Evolutionary conservation across 1,140 invertebrate genomes (phyloP).

Genomic region (Drosophila chauvacae): DNA sequence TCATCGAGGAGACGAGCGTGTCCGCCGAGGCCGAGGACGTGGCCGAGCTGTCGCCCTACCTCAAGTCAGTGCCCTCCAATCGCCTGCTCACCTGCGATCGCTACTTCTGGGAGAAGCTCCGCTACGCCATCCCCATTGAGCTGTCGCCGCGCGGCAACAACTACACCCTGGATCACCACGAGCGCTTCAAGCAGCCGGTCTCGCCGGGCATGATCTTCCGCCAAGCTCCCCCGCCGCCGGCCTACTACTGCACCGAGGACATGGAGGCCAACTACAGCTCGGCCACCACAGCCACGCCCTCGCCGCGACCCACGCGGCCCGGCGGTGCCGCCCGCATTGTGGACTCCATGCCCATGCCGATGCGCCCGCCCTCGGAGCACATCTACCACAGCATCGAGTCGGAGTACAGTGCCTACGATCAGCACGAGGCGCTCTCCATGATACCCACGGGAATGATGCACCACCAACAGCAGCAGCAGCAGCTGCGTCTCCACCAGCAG

Average conservation of each 20-base stretch:
- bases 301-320: constrained; percentile 86
- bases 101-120: constrained; percentile 95
- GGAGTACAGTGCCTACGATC: constrained; percentile 87
- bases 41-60: constrained; percentile 93
- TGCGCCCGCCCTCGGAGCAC: constrained; percentile 91
- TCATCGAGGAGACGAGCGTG: constrained; percentile 93
- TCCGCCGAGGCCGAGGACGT: constrained; percentile 92
- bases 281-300: constrained; percentile 88
- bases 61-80: constrained; percentile 92
- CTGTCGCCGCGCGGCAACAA: constrained; percentile 85
- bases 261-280: constrained; percentile 88
- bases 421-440: constrained; percentile 81
- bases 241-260: constrained; percentile 85
- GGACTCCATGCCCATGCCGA: constrained; percentile 73
- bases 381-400: constrained; percentile 95
- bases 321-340: constrained; percentile 68
- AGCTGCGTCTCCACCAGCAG: constrained; percentile 68
- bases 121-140: constrained; percentile 93
- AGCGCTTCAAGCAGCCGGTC: constrained; percentile 84
- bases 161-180: constrained; percentile 84
- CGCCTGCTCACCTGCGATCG: constrained; percentile 95
- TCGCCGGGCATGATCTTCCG: constrained; percentile 83
- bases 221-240: constrained; percentile 84
- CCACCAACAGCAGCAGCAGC: constrained; percentile 58
- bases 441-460: constrained; percentile 76